phyloP scores from a whole-genome alignment of 2,888 invertebrate species.

The Caenorhabditis sp. region DNA sequence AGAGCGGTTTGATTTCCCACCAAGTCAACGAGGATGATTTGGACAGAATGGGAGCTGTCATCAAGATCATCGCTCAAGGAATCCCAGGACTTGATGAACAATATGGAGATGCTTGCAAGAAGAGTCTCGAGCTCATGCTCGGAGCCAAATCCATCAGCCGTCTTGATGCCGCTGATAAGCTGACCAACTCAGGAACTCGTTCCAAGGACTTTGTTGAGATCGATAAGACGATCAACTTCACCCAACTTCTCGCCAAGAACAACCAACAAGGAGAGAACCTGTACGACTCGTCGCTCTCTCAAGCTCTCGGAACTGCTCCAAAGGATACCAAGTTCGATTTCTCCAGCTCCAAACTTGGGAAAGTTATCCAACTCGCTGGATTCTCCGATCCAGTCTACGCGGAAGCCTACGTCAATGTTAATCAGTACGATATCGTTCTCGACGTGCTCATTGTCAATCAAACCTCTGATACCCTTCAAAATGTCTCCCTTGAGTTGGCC shows the following conservation, averaged over 20 bases:
- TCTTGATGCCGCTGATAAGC: conserved; percentile 67
- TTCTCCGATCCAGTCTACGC: conserved; percentile 99
- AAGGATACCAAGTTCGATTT: conserved; percentile 84
- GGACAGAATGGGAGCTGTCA: conserved; percentile 85
- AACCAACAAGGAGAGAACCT: conserved; percentile 87
- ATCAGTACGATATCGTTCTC: conserved; percentile 89
- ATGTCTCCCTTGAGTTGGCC: conserved; percentile 97
- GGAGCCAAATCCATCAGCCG: conserved; percentile 80
- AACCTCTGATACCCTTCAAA: conserved; percentile 97
- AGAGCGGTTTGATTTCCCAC: conserved; percentile 86
- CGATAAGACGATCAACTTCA: conserved; percentile 91
- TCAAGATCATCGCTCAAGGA: conserved; percentile 85
- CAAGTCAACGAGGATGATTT: conserved; percentile 95
- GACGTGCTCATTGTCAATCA: conserved; percentile 99
- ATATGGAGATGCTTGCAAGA: conserved; percentile 90
- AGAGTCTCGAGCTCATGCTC: conserved; percentile 91
- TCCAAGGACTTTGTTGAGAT: conserved; percentile 84
- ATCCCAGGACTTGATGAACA: conserved; percentile 88
- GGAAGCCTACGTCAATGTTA: conserved; percentile 99
- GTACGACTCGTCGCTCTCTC: conserved; percentile 94
- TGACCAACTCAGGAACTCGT: conserved; percentile 17
- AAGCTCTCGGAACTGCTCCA: conserved; percentile 84
- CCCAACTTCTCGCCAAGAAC: conserved; percentile 87
- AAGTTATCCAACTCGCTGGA: conserved; percentile 94
- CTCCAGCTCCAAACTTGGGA: conserved; percentile 82